Base-by-base conservation (phyloP, 2,113 vertebrate genomes). In the Esox niger region DNA sequence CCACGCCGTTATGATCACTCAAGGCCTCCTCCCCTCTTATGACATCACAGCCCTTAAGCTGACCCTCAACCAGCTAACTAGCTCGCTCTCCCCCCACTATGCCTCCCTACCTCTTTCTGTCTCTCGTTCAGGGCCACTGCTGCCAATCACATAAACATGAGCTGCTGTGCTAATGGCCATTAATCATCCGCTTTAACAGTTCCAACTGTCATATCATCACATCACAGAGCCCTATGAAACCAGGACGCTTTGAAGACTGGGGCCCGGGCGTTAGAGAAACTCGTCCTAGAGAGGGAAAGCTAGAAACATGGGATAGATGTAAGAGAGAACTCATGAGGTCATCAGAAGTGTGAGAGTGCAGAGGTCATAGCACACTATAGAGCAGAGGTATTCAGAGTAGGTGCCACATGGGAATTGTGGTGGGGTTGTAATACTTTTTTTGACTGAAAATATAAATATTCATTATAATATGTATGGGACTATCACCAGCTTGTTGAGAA, bases 1-100 rank as follows among this genome's bases (percentile, higher is more conserved):
- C 69, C 66, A 75, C 23, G 72, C 73, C 32, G 82, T 84, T 86
- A 88, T 79, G 84, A 82, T 80, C 80, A 84, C 82, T 79, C n/a
- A 66, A 80, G 84, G 86, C 71, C 68, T 81, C 76, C 60, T 85
- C 68, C 38, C 75, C 76, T 73, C 80, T 72, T 60, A 71, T 83
- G 82, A 81, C 84, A 86, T 85, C 77, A 72, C 79, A 81, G 79
- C 79, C 76, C 62, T 78, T 83, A 82, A 77, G 79, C 68, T 59
- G 58, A 69, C 66, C 68, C 70, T 68, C 15, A 13, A 58, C 64
- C 52, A 8, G n/a, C 30, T 17, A 4, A 6, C 17, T 21, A 27
- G 25, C 33, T 66, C 27, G 31, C 61, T 30, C 33, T 25, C 7
- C 49, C n/a, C 47, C 25, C 30, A 6, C 58, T 15, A 55, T 21